A percentile compares a stretch with the other conserved stretches of the same genome.
Conservation (phyloP, 2,888 invertebrate genomes). For the Mesochorus sp. region DNA sequence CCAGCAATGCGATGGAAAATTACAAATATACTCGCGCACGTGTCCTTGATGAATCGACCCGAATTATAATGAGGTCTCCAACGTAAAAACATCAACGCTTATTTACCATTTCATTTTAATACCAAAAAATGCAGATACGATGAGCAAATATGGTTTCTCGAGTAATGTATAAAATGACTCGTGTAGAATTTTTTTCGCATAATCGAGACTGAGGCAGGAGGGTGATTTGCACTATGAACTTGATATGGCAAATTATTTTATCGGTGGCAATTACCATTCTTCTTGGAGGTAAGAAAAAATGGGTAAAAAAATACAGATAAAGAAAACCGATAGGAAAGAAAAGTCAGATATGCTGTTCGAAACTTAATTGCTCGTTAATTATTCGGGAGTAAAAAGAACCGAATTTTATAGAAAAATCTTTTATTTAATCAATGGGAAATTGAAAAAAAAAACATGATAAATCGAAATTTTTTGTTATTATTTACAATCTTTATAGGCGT, state of each 20-base stretch:
- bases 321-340: background rate
- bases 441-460: background rate
- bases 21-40: no score
- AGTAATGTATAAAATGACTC: background rate
- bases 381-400: background rate
- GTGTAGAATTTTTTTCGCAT: background rate
- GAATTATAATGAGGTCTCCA: no score
- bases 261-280: background rate
- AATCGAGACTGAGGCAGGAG: background rate
- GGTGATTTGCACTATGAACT: background rate
- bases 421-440: background rate
- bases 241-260: background rate
- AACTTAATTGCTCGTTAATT: background rate
- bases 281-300: slow-evolving; percentile 9
- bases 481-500: background rate
- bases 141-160: background rate
- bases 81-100: background rate
- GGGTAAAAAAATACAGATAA: background rate
- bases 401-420: background rate
- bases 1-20: no score
- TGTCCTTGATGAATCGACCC: no score
- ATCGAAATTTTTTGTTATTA: background rate
- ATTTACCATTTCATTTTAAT: background rate
- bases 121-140: background rate
- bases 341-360: background rate